Base-by-base conservation (phyloP, 1,140 invertebrate genomes). In the Whitmania pigra region DNA sequence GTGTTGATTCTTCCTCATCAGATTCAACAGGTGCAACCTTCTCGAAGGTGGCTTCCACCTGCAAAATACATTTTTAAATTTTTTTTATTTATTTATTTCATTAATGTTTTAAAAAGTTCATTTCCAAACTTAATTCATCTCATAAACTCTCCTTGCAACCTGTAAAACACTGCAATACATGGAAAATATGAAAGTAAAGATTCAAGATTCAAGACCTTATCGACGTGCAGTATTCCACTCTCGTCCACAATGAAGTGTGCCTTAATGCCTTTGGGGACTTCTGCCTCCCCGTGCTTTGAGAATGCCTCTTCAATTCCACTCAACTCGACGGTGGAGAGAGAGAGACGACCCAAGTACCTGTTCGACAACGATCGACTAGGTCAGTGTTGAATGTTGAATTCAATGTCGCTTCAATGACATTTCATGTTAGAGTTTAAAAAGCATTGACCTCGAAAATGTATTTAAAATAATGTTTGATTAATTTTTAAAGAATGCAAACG, bases 191-290 rank as follows among this genome's bases (percentile, higher is more conserved):
- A n/a, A n/a, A n/a, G n/a, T n/a, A 36, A 36, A 36, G 6, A 36
- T 49, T 13, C 43, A 7, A 49, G 6, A 75, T 9, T 17, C 17
- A 17, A 69, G 75, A 82, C 80, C 73, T 88, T 36, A 86, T 86
- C 77, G 18, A 96, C 84, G 74, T 86, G 86, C 54, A 98, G 85
- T 27, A 98, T 83, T n/a, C 95, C 95, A 78, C 91, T 97, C 76
- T 97, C 93, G 79, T 98, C 94, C 86, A 99, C 87, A 68, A 85
- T 84, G 84, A 99, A 99, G 81, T 97, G 94, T 31, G 93, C 93
- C 85, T 98, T 97, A 71, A 98, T 92, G 40, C 95, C 94, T 84
- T 95, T 95, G 40, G 88, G 88, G 11, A 17, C 57, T 79, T 97
- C 93, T 73, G 87, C 87, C 69, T 93, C 88, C 11, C 84, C 82